Evolutionary conservation across 1,140 invertebrate species (phyloP).

Genomic region (Drosophila neocordata): DNA sequence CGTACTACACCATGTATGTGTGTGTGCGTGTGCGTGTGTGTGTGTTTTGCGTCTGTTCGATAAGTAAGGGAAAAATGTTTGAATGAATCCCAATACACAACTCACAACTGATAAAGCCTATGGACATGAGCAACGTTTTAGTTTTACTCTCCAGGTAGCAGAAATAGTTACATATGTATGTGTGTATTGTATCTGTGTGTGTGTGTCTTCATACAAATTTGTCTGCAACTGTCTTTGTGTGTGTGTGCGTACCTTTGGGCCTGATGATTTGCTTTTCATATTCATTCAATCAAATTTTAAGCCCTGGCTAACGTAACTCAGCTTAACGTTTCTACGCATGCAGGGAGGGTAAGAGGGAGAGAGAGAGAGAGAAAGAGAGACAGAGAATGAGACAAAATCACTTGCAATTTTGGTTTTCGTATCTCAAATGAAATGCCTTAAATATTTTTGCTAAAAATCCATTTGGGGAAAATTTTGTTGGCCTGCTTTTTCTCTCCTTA

Average conservation of each 20-base stretch:
- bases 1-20: no score
- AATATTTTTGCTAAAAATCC: not conserved
- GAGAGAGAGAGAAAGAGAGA: not conserved
- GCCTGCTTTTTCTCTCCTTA: not conserved
- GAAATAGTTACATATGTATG: not conserved
- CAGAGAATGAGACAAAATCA: not conserved
- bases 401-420: not conserved
- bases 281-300: constrained; percentile 68
- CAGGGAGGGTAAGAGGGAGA: not conserved
- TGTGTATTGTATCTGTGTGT: not conserved
- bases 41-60: no score
- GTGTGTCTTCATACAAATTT: constrained; percentile 30
- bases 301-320: constrained; percentile 34
- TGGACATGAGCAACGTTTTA: constrained; percentile 8
- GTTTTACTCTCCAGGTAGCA: constrained; percentile 3
- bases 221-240: not conserved
- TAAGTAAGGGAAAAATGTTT: constrained; percentile 7
- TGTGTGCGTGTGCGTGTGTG: no score
- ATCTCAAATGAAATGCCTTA: not conserved
- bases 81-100: constrained; percentile 24
- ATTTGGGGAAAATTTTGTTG: not conserved
- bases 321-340: constrained; percentile 22
- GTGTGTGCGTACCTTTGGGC: not conserved
- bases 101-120: constrained; percentile 5
- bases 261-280: constrained; percentile 58